Percentiles rank a stretch among this genome's conserved stretches.
Evolutionary conservation across 2,113 vertebrate genomes (phyloP).

Genomic region (Leuciscus idus): DNA sequence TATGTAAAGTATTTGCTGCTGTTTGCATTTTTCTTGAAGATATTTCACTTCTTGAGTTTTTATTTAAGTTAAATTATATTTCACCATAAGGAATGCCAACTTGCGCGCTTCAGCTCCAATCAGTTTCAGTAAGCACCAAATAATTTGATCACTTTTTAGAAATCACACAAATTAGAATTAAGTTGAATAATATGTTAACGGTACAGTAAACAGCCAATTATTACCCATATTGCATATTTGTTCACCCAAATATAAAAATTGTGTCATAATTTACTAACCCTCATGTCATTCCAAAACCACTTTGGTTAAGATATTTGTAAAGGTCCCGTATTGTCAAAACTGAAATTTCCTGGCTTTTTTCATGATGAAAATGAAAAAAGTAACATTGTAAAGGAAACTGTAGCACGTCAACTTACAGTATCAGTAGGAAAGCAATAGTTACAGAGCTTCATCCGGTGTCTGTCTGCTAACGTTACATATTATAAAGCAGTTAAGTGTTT

Average conservation of each 20-base stretch:
- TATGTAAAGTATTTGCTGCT: not conserved
- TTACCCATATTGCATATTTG: too few species aligned
- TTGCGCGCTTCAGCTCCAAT: not conserved
- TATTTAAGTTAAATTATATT: not conserved
- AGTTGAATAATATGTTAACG: not conserved
- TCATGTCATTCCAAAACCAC: not conserved
- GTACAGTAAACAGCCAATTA: too few species aligned
- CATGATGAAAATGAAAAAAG: too few species aligned
- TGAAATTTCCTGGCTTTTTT: too few species aligned
- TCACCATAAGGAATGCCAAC: not conserved
- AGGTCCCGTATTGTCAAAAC: too few species aligned
- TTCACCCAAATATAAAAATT: not conserved
- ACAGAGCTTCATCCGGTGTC: too few species aligned
- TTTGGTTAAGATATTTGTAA: not conserved
- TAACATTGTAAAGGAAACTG: too few species aligned
- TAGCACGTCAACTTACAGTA: too few species aligned
- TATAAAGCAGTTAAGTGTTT: too few species aligned
- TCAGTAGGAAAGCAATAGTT: too few species aligned
- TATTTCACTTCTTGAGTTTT: not conserved
- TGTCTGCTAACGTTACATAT: too few species aligned
- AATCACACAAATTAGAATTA: not conserved
- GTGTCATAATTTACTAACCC: not conserved
- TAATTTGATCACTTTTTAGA: not conserved
- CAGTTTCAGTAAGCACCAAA: not conserved
- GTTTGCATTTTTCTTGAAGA: not conserved